Evolutionary conservation across 2,888 invertebrate species (phyloP), one percentile per base, ranked within the genome.

Genomic region (Eurytoma californica): DNA sequence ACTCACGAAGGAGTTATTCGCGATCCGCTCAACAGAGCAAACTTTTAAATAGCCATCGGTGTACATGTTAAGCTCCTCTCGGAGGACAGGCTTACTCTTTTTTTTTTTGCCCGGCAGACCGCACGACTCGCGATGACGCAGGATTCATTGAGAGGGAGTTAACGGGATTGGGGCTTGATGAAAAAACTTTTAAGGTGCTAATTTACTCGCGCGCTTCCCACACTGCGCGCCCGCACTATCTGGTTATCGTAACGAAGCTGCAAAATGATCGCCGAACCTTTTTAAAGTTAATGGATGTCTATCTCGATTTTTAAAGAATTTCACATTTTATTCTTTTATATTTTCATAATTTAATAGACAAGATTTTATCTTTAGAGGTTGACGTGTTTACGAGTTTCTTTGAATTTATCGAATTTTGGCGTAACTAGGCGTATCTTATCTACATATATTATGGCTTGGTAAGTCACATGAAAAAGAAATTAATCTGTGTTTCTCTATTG

Each of bases 91-190:
- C 39, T 39, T 39, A 39, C 2, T 12, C 2, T 24, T 58, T n/a
- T n/a, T 53, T 68, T 55, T 49, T 28, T 60, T 30, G 16, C 24
- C 16, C 7, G 39, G 7, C 53, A 9, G 13, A 53, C 61, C 28
- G 14, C 16, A n/a, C 18, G 28, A n/a, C 24, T 72, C 49, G 14
- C 28, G 51, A 39, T 13, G 49, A n/a, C 49, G 13, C 16, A 57
- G 39, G 13, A 53, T 73, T 16, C 65, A 49, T n/a, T 39, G 68
- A 58, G 82, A 80, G 72, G 81, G 63, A 61, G 78, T 68, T 68
- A 68, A 73, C 13, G 39, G 39, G n/a, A 57, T 47, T 9, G 61
- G 3, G 14, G 47, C 39, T 30, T 60, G 30, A 75, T 61, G 60
- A 68, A 60, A 67, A 68, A 75, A 75, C 68, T 61, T 68, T 39